These are phyloP conservation scores for Heterotilapia buettikoferi DNA, from an alignment of 2,113 vertebrate species.

Conservation along the genomic window DNA sequence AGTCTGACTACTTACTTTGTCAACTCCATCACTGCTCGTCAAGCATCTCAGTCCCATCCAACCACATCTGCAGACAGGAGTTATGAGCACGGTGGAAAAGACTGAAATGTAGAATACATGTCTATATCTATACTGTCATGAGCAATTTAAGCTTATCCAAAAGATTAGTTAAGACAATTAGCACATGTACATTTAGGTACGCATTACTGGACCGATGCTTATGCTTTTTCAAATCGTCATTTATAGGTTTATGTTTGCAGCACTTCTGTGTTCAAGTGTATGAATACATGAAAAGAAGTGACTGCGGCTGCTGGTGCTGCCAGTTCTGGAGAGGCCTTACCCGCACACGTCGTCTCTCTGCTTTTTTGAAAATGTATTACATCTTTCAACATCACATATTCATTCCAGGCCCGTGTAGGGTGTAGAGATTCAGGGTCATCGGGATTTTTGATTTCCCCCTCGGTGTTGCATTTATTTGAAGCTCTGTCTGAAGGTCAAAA, in stretches of 20 bases:
- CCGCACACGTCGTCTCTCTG: slow-evolving; percentile 6
- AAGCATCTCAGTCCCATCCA: background rate
- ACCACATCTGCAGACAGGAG: background rate
- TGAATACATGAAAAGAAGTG: slow-evolving; percentile 13
- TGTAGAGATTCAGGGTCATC: slow-evolving; percentile 57
- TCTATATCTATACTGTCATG: background rate
- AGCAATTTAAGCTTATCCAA: background rate
- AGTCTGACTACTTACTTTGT: slow-evolving; percentile 43
- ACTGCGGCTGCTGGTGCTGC: slow-evolving; percentile 33
- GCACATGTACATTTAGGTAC: background rate
- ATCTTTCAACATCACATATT: slow-evolving; percentile 35
- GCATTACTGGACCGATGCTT: background rate
- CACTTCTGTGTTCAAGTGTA: background rate
- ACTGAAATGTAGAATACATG: background rate
- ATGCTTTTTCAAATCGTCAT: background rate
- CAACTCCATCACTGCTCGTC: slow-evolving; percentile 23
- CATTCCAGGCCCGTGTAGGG: background rate
- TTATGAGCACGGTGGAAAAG: background rate
- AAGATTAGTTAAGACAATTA: background rate
- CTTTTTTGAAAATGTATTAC: slow-evolving; percentile 47
- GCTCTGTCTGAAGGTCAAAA: slow-evolving; percentile 63
- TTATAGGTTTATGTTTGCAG: background rate
- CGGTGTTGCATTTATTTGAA: slow-evolving; percentile 54
- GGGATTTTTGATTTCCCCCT: slow-evolving; percentile 51
- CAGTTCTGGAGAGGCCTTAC: slow-evolving; percentile 33